Conservation (phyloP, 2,888 invertebrate genomes). For the Amphipoea oculea region DNA sequence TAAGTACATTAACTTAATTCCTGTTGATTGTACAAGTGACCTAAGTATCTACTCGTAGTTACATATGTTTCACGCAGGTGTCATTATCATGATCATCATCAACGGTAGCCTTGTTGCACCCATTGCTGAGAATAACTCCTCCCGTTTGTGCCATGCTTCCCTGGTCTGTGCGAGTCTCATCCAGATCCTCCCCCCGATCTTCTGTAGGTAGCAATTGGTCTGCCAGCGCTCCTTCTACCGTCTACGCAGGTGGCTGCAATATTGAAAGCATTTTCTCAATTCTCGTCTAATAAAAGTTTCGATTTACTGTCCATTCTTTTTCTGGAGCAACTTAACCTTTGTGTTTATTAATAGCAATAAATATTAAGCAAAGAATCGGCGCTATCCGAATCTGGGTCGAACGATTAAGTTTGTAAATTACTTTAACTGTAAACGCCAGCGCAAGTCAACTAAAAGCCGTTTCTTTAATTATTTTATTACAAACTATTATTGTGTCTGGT, state of each 20-base stretch:
- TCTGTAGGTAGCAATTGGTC: too few species aligned
- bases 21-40: not conserved
- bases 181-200: too few species aligned
- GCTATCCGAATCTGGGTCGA: slow-evolving; percentile 54
- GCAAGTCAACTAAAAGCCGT: slow-evolving; percentile 46
- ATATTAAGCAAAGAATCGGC: slow-evolving; percentile 53
- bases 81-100: not conserved
- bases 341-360: slow-evolving; percentile 48
- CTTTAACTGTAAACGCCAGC: slow-evolving; percentile 57
- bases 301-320: slow-evolving; percentile 18
- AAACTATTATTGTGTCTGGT: slow-evolving; percentile 20
- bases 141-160: too few species aligned
- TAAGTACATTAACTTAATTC: not conserved
- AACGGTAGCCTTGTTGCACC: not conserved
- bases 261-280: slow-evolving; percentile 27
- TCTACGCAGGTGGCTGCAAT: not conserved
- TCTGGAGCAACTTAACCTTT: slow-evolving; percentile 39
- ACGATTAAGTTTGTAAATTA: slow-evolving; percentile 63
- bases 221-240: too few species aligned
- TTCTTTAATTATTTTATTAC: slow-evolving; percentile 51
- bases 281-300: not conserved
- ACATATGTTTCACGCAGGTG: not conserved
- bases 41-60: not conserved
- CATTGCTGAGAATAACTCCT: too few species aligned
- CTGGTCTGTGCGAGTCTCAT: too few species aligned